These are phyloP conservation scores for Athene cunicularia DNA, from an alignment of 2,113 vertebrate genomes.

Conservation along the genomic window DNA sequence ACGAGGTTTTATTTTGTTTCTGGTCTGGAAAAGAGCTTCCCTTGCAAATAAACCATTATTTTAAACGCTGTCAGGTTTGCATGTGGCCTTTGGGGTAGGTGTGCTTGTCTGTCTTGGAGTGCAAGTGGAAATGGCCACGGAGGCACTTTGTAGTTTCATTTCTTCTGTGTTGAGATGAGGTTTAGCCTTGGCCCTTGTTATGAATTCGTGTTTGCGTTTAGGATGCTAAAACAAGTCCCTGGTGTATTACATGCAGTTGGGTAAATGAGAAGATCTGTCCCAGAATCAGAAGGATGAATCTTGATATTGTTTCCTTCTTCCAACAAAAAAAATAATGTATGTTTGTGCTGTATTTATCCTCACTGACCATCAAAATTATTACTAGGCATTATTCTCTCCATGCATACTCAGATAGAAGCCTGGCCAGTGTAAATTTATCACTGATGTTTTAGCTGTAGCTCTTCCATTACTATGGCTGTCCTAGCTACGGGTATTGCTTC, in stretches of 20 bases:
- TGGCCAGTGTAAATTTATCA: background rate
- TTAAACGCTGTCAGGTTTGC: background rate
- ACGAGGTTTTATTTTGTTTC: background rate
- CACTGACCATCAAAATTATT: background rate
- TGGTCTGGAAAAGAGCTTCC: background rate
- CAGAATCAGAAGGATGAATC: background rate
- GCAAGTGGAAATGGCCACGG: background rate
- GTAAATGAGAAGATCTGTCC: background rate
- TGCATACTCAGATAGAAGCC: background rate
- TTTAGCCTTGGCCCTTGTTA: background rate
- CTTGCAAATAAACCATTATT: background rate
- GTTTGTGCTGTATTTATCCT: background rate
- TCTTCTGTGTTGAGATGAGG: background rate
- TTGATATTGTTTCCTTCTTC: background rate
- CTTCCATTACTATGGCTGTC: background rate
- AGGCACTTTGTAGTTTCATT: background rate
- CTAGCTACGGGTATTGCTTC: background rate
- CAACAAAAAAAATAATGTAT: background rate
- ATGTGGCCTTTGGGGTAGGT: background rate
- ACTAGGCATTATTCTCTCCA: background rate
- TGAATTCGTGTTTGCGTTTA: background rate
- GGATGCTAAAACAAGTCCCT: background rate
- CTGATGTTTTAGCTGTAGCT: background rate
- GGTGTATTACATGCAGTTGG: background rate
- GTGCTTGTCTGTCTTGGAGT: background rate